Evolutionary conservation across 2,797 vertebrate species (phyloP).

Genomic region (Remorina albescens): DNA sequence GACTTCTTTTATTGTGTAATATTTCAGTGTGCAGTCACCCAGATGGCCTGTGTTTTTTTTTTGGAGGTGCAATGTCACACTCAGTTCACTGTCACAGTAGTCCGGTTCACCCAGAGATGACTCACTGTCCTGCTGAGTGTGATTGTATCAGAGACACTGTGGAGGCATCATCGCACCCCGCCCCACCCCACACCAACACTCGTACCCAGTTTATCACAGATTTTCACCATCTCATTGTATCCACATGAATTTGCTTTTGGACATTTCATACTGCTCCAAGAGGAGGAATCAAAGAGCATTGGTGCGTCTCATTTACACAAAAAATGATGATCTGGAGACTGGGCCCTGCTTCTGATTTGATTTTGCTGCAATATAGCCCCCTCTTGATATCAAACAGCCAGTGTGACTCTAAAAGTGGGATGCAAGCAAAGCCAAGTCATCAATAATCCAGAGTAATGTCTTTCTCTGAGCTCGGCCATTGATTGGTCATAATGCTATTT

Average conservation of each 20-base stretch:
- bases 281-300: conserved; percentile 16
- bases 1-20: conserved; percentile 24
- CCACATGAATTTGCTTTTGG: conserved; percentile 7
- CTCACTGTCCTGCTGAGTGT: conserved; percentile 71
- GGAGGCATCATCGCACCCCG: no score
- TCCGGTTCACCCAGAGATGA: conserved; percentile 67
- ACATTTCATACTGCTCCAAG: neutral
- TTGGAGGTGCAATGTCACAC: conserved; percentile 67
- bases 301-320: conserved; percentile 17
- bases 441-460: conserved; percentile 66
- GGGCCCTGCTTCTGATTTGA: conserved; percentile 15
- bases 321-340: conserved; percentile 5
- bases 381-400: conserved; percentile 15
- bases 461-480: conserved; percentile 59
- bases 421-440: conserved; percentile 53
- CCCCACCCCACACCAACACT: conserved; percentile 2
- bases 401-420: conserved; percentile 34
- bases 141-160: conserved; percentile 61
- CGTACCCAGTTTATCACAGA: conserved; percentile 17
- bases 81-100: conserved; percentile 53
- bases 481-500: conserved; percentile 76
- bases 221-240: conserved; percentile 4
- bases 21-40: conserved; percentile 35
- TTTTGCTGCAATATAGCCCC: conserved; percentile 28
- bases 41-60: conserved; percentile 68